phyloP scores from a whole-genome alignment of 1,140 invertebrate genomes.

The Anadara kagoshimensis region DNA sequence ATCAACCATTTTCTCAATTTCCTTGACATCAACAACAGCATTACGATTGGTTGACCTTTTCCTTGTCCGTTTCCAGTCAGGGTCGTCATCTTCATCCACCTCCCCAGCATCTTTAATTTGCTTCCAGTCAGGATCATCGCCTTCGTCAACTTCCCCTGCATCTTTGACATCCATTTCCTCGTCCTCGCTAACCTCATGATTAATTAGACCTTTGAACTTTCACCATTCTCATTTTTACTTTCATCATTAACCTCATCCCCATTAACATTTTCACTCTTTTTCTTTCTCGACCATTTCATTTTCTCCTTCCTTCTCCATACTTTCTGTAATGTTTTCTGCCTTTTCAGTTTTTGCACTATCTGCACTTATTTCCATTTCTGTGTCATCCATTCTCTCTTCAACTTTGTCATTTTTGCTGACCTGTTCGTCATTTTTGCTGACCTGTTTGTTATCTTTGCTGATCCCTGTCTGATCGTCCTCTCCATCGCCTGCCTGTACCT shows the following conservation, averaged over 20 bases:
- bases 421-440: slow-evolving; percentile 9
- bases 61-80: slow-evolving; percentile 5
- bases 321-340: neutral
- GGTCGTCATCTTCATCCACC: slow-evolving; percentile 5
- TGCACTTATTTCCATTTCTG: slow-evolving; percentile 3
- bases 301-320: neutral
- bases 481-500: neutral
- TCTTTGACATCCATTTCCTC: slow-evolving; percentile 10
- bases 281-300: neutral
- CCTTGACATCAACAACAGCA: slow-evolving; percentile 18
- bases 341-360: neutral
- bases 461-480: neutral
- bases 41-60: neutral
- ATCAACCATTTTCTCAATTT: slow-evolving; percentile 36
- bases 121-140: neutral
- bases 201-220: neutral
- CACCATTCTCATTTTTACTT: neutral
- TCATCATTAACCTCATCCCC: slow-evolving; percentile 1
- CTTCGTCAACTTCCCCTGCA: slow-evolving; percentile 11
- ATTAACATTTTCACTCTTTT: neutral
- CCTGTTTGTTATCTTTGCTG: neutral
- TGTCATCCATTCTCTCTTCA: slow-evolving; percentile 23
- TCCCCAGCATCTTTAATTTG: neutral
- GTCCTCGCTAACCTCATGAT: neutral
- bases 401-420: slow-evolving; percentile 15